A percentile compares a stretch with the other conserved stretches of the same genome.
Conservation (phyloP, 2,888 invertebrate genomes). For the Sepiola atlantica region DNA sequence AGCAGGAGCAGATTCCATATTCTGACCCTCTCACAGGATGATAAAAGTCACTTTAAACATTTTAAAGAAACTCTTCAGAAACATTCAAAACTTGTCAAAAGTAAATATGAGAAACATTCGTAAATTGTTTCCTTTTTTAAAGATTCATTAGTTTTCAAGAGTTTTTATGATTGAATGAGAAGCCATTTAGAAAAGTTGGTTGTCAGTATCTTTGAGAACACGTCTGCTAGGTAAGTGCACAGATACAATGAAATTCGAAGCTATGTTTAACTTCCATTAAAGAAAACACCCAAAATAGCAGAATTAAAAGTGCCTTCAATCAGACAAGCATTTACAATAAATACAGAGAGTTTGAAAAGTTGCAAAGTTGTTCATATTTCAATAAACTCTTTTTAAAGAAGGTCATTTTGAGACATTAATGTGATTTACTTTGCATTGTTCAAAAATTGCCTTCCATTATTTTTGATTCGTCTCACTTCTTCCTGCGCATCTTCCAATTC, state of each 20-base stretch:
- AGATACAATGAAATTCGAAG: neutral
- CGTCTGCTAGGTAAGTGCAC: neutral
- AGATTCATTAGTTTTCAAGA: too few relatives aligned
- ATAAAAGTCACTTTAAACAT: too few relatives aligned
- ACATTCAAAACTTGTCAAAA: too few relatives aligned
- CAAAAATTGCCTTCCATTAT: neutral
- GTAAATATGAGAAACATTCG: too few relatives aligned
- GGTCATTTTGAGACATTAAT: neutral
- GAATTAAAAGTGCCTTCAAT: neutral
- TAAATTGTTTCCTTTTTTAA: too few relatives aligned
- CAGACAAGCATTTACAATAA: slow-evolving; percentile 1
- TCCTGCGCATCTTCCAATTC: neutral
- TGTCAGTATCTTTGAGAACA: neutral
- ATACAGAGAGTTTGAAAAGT: neutral
- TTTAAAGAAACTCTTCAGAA: too few relatives aligned
- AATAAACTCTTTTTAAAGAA: neutral
- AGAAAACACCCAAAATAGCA: neutral
- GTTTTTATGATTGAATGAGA: neutral
- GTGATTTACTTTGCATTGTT: neutral
- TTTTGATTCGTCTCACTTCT: too few relatives aligned
- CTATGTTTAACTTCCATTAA: neutral
- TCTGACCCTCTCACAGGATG: too few relatives aligned
- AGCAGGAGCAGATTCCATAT: too few relatives aligned
- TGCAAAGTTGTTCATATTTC: neutral
- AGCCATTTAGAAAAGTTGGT: neutral